phyloP scores from a whole-genome alignment of 2,113 vertebrate genomes.

The Sorex araneus region DNA sequence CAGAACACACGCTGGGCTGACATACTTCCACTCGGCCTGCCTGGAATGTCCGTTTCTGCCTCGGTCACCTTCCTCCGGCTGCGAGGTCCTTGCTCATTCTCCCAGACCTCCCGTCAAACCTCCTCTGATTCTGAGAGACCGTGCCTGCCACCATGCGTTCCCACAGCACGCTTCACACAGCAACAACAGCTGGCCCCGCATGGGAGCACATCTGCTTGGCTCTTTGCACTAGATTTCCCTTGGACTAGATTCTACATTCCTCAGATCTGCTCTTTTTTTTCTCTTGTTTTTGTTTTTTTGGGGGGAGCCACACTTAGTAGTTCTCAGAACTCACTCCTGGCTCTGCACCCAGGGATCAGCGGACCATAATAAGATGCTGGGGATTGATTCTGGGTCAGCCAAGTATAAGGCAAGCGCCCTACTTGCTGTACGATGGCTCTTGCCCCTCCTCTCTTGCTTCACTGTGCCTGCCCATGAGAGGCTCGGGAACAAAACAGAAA shows the following conservation, averaged over 20 bases:
- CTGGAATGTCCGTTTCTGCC: not conserved
- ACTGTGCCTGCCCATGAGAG: not conserved
- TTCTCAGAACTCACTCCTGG: no score
- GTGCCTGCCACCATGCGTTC: not conserved
- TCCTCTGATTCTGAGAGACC: not conserved
- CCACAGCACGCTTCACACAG: not conserved
- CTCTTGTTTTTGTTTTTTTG: no score
- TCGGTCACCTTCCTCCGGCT: not conserved
- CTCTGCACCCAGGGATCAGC: no score
- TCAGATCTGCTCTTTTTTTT: no score
- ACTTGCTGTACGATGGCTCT: not conserved
- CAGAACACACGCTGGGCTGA: not conserved
- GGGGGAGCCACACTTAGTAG: no score
- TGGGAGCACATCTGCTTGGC: not conserved
- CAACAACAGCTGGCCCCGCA: not conserved
- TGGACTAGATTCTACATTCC: not conserved
- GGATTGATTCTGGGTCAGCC: no score
- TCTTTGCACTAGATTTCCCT: not conserved
- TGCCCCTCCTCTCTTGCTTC: not conserved
- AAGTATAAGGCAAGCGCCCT: no score
- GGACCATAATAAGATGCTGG: no score
- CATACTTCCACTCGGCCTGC: not conserved
- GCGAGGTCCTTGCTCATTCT: not conserved
- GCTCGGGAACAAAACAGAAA: not conserved
- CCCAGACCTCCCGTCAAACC: not conserved